Evolutionary conservation across 2,113 vertebrate species (phyloP), one percentile per base, ranked within the genome.

Genomic region (Anolis sagrei): DNA sequence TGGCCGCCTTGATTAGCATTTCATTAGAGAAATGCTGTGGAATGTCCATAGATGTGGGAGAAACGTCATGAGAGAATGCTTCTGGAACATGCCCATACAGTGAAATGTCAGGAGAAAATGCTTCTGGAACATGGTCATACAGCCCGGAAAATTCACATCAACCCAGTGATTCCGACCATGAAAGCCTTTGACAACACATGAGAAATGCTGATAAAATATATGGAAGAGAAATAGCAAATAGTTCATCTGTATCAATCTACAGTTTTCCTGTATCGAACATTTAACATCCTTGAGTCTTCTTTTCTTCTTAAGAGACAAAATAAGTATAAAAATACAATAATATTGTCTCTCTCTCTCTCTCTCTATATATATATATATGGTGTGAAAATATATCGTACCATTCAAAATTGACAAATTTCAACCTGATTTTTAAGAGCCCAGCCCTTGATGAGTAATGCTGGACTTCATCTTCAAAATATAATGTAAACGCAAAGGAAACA

Each of bases 311-410:
- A 25, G 48, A 14, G 36, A 29, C 58, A 39, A 68, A 77, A 19
- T 39, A 36, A 3, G 1, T 85, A 70, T 58, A 85, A 82, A 85
- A 85, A 78, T 70, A 39, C 32, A 49, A 32, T 48, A 27, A 64
- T n/a, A n/a, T n/a, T n/a, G n/a, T n/a, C n/a, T n/a, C n/a, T n/a
- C n/a, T n/a, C n/a, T n/a, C n/a, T n/a, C n/a, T n/a, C n/a, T n/a
- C n/a, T n/a, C n/a, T n/a, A n/a, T n/a, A n/a, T n/a, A n/a, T n/a
- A n/a, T n/a, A n/a, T n/a, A n/a, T n/a, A n/a, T n/a, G 39, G 58
- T 58, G 66, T 77, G 25, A 85, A 85, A 78, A 70, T 58, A 85
- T 32, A 58, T 19, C 13, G 34, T 62, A 44, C 7, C 19, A n/a
- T 49, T 58, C 18, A 39, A 70, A 58, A 70, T 68, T 54, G 27